Base-by-base conservation (phyloP, 2,113 vertebrate genomes). In the Copsychus sechellarum region DNA sequence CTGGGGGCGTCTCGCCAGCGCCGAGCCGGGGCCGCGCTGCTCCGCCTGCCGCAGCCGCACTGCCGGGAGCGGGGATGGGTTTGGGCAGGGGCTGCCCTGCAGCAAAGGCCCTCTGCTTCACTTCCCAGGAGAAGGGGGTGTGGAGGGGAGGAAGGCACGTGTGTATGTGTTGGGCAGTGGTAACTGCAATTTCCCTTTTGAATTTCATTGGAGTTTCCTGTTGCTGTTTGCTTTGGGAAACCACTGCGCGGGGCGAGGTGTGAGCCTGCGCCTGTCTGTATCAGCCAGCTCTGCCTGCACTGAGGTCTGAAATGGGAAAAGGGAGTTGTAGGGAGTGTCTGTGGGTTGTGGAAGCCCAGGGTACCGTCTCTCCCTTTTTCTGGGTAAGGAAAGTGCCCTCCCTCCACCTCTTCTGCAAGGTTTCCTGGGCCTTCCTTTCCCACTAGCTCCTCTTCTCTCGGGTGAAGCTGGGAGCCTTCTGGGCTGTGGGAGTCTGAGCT, bases 161-260 rank as follows among this genome's bases (percentile, higher is more conserved):
- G 85, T 94, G 79, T 88, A 7, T 90, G 92, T 78, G 76, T 79
- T 47, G 71, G 89, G 86, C 86, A 81, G 80, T 25, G 67, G 76
- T n/a, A 85, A 90, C 91, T 91, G 81, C 57, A 47, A 9, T 89
- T 96, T 94, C 91, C 83, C 84, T 90, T 77, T 83, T 83, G 85
- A 92, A 77, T 93, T 82, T 95, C 92, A 64, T n/a, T 89, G 88
- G 58, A 74, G 88, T 84, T 95, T 94, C 93, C 90, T 92, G 90
- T 95, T 91, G 77, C 66, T 96, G 65, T 94, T 93, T 92, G 81
- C 64, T 76, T 87, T 91, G 92, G 90, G 86, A 92, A 95, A 36
- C 85, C 23, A 5, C 47, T 77, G 67, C 1, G 4, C 18, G 12
- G 62, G 66, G 53, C 7, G 66, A 92, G 86, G 83, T 47, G 91